Evolutionary conservation across 2,888 invertebrate species (phyloP).

Genomic region (Calephelis perditalis): DNA sequence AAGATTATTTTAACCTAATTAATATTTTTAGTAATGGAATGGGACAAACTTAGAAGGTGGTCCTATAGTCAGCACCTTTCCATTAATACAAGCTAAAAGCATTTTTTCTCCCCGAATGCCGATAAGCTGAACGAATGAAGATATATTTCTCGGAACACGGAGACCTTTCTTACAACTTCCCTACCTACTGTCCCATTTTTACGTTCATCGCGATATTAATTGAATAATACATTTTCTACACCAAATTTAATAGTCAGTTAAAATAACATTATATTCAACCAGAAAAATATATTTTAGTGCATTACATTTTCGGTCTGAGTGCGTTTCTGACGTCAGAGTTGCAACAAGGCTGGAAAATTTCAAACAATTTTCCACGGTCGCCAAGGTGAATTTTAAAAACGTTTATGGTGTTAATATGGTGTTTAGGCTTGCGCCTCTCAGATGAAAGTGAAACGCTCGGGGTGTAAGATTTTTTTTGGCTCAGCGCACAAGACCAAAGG

Average conservation of each 20-base stretch:
- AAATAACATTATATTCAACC: background rate
- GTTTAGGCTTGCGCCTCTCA: conserved; percentile 61
- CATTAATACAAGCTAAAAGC: background rate
- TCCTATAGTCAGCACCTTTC: no score
- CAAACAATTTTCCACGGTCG: conserved; percentile 58
- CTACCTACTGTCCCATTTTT: conserved; percentile 19
- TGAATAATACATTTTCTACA: background rate
- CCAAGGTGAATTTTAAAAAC: conserved; percentile 33
- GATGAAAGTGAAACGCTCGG: conserved; percentile 41
- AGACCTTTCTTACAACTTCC: conserved; percentile 24
- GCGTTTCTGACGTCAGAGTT: conserved; percentile 44
- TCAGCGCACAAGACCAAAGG: conserved; percentile 30
- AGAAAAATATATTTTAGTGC: background rate
- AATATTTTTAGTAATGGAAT: no score
- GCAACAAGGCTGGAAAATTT: conserved; percentile 60
- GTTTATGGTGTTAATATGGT: conserved; percentile 39
- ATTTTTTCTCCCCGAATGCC: background rate
- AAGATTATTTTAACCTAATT: no score
- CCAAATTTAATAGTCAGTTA: background rate
- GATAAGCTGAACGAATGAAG: background rate
- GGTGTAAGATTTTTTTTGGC: conserved; percentile 47
- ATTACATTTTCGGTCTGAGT: background rate
- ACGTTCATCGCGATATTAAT: background rate
- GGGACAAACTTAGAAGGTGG: no score
- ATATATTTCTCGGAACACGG: conserved; percentile 22